phyloP scores from a whole-genome alignment of 1,140 invertebrate species.

The Popillia japonica region DNA sequence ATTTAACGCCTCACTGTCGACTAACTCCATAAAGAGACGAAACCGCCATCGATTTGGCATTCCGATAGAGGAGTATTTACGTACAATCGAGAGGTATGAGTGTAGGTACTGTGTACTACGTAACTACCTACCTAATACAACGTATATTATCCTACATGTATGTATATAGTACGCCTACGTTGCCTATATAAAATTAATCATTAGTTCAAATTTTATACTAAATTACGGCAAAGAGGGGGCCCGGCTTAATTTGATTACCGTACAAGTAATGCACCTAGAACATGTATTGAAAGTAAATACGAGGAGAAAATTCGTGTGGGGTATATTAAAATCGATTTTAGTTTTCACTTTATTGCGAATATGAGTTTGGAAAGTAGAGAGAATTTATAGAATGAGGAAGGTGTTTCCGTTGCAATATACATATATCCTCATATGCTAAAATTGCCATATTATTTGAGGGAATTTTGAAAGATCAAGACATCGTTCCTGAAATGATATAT shows the following conservation, averaged over 20 bases:
- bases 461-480: no score
- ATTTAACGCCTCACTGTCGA: conserved; percentile 14
- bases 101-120: background rate
- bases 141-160: background rate
- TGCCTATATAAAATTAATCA: background rate
- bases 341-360: background rate
- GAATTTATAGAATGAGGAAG: no score
- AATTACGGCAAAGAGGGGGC: background rate
- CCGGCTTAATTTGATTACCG: background rate
- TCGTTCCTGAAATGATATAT: no score
- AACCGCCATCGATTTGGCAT: conserved; percentile 13
- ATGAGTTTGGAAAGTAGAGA: no score
- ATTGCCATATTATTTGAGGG: no score
- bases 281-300: background rate
- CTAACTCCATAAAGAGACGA: conserved; percentile 27
- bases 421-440: no score
- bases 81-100: conserved; percentile 4
- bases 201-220: background rate
- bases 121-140: background rate
- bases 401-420: no score
- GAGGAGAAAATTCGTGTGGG: background rate
- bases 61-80: conserved; percentile 18
- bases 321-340: background rate
- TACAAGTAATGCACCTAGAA: background rate
- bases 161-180: conserved; percentile 7